Base-by-base conservation (phyloP, 2,113 vertebrate species). In the Seriola quinqueradiata region DNA sequence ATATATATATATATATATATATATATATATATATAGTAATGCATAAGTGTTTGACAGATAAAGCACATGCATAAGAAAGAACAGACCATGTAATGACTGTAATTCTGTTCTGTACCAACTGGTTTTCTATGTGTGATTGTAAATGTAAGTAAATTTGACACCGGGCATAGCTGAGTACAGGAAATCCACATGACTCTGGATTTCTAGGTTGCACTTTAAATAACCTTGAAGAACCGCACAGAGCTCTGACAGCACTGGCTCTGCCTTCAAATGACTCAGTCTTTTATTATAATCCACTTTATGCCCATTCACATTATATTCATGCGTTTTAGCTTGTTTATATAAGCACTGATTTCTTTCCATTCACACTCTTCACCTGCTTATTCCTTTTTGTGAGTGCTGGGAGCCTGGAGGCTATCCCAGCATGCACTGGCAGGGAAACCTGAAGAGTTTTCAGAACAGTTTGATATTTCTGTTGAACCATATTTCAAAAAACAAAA, bases 281-380 rank as follows among this genome's bases (percentile, higher is more conserved):
- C 60, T 72, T 46, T 72, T 32, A 69, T 75, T 60, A 23, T 42
- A 64, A 64, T 64, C 57, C 2, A 5, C 52, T 48, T 23, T 79
- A 46, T 50, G 59, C 23, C 17, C 54, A 23, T 85, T 79, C 65
- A 55, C 28, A 50, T 72, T 25, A 69, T 44, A 75, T 68, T 82
- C 32, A 68, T 63, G 38, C 54, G 61, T 85, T 44, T 28, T 36
- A 55, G 59, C 48, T 68, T 91, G 90, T 93, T 91, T 87, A 86
- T 64, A 50, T 57, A 81, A 79, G 71, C 54, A n/a, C 23, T 1
- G 36, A 70, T 75, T 85, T 85, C 72, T 44, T 83, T 77, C 73
- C 80, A 84, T 85, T 89, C 77, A 72, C 58, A 82, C 65, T 75
- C 71, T 74, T 70, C 23, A 83, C 82, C 76, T 79, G 80, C 52